Evolutionary conservation across 2,797 vertebrate genomes (phyloP).

Genomic region (Triplophysa bombifrons): DNA sequence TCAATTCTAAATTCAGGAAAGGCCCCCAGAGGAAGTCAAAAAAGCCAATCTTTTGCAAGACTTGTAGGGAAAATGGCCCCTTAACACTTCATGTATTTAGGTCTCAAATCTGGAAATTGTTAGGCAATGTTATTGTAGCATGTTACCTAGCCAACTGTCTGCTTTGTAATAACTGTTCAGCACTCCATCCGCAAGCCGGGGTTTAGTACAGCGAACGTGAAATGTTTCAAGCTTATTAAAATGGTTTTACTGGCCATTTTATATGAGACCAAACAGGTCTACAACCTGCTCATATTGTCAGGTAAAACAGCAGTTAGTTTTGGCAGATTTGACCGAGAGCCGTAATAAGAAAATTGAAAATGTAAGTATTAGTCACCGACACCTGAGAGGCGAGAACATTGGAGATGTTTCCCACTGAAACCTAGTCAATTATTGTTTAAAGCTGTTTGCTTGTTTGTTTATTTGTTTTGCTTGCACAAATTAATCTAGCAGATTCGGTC

Average conservation of each 20-base stretch:
- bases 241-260: not conserved
- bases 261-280: slow-evolving; percentile 7
- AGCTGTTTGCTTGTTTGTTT: not conserved
- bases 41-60: slow-evolving; percentile 36
- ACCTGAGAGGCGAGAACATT: not conserved
- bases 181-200: slow-evolving; percentile 11
- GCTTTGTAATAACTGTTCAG: slow-evolving; percentile 41
- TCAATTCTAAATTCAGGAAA: slow-evolving; percentile 31
- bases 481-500: too few relatives aligned
- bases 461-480: too few relatives aligned
- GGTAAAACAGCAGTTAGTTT: slow-evolving; percentile 11
- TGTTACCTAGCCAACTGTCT: slow-evolving; percentile 41
- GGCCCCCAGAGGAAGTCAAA: slow-evolving; percentile 19
- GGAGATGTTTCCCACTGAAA: not conserved
- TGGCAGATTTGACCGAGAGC: not conserved
- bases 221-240: slow-evolving; percentile 32
- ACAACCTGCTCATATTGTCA: not conserved
- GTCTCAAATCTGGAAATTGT: slow-evolving; percentile 48
- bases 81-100: slow-evolving; percentile 43
- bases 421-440: slow-evolving; percentile 3
- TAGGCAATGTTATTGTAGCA: slow-evolving; percentile 40
- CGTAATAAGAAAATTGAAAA: slow-evolving; percentile 12
- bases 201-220: slow-evolving; percentile 11
- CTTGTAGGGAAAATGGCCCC: slow-evolving; percentile 27
- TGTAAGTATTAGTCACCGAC: not conserved